Evolutionary conservation across 2,797 vertebrate genomes (phyloP).

Genomic region (Spinus pinus): DNA sequence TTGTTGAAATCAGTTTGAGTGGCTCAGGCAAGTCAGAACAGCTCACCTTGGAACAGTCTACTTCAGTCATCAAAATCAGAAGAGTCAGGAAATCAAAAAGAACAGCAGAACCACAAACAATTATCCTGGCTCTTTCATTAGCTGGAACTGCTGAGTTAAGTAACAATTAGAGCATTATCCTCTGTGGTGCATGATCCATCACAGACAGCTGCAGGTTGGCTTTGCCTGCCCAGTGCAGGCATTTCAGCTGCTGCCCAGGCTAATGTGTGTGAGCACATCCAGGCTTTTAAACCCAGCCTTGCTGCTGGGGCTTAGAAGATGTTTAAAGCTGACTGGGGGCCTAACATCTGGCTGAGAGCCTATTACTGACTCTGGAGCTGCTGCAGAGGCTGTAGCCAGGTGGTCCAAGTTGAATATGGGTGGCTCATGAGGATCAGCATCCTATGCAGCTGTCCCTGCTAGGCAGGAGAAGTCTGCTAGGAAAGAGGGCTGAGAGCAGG

Average conservation of each 20-base stretch:
- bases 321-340: neutral
- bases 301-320: neutral
- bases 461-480: neutral
- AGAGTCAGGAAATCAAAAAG: neutral
- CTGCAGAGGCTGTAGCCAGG: neutral
- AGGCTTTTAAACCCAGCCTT: neutral
- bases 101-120: neutral
- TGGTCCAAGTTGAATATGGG: neutral
- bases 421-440: neutral
- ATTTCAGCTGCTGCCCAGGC: neutral
- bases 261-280: rapidly evolving
- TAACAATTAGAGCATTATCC: neutral
- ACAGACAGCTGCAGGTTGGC: neutral
- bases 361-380: neutral
- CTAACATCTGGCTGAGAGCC: neutral
- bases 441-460: neutral
- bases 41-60: neutral
- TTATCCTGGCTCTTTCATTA: neutral
- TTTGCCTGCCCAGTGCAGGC: neutral
- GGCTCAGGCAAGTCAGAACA: neutral
- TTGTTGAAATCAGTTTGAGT: neutral
- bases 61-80: neutral
- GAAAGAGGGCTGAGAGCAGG: neutral
- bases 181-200: rapidly evolving
- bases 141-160: neutral